Base-by-base conservation (phyloP, 30 jellyfish, hydroid and myxozoan species). In the Sanderia malayensis region DNA sequence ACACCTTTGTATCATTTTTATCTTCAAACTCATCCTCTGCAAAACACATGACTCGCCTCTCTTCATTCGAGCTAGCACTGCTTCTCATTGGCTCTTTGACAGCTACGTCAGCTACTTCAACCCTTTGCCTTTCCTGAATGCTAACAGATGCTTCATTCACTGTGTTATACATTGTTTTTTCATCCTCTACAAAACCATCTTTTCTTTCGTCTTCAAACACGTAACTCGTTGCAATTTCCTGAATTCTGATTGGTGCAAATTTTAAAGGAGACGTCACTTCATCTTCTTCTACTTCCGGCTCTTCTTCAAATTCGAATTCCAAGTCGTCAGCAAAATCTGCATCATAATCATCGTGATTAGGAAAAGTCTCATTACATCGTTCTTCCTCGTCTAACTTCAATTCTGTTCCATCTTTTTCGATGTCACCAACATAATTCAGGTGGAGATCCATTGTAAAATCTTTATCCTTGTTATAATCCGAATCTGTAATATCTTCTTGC, bases 221-320 rank as follows among this genome's bases (percentile, higher is more conserved):
- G 7, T 71, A 45, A 33, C 75, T 66, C 0, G 89, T 78, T n/a
- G 82, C 68, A 3, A 76, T 78, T 9, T 78, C 89, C 41, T 78
- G 89, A 44, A 29, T 58, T 6, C 70, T 31, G 28, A 78, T 78
- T 11, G 89, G 89, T 27, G 89, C 89, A 34, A 65, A 78, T 49
- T 65, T 78, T 31, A 78, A 26, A 60, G 82, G 37, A 25, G 49
- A 34, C 0, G 37, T n/a, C 4, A 62, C 69, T 1, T 47, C 70
- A n/a, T 52, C 82, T 7, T 65, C 76, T 0, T 55, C 82, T 1
- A 78, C 34, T 32, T 78, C 89, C 30, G 80, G 89, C 26, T 78
- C 89, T 21, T 78, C 89, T 1, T 78, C 89, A 44, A 64, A 78
- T 29, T 78, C 89, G 34, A 78, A 78, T 55, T 78, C 89, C 46